phyloP scores from a whole-genome alignment of 2,797 vertebrate genomes.

The Falco naumanni region DNA sequence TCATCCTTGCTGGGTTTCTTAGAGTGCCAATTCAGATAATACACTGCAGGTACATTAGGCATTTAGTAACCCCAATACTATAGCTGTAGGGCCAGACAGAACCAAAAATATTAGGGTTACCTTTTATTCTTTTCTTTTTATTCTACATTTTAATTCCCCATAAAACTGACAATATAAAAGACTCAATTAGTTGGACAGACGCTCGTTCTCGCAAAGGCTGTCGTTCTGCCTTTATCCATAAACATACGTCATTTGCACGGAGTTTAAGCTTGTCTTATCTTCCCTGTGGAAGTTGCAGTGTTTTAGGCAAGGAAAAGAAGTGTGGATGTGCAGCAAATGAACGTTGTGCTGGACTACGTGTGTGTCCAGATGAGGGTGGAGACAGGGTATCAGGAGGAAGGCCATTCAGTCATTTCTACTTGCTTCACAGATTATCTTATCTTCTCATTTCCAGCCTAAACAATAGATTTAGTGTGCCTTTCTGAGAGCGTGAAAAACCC shows the following conservation, averaged over 20 bases:
- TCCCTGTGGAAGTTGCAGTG: background rate
- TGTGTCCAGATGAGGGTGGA: background rate
- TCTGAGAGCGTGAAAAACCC: background rate
- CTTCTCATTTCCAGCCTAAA: background rate
- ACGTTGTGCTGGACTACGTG: background rate
- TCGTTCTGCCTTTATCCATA: background rate
- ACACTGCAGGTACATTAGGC: background rate
- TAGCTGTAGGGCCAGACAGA: background rate
- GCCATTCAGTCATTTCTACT: background rate
- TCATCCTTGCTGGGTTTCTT: background rate
- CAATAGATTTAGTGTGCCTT: background rate
- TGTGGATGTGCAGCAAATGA: background rate
- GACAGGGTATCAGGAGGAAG: background rate
- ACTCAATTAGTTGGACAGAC: background rate
- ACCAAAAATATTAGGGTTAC: background rate
- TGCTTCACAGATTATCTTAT: background rate
- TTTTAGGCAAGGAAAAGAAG: background rate
- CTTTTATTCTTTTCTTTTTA: background rate
- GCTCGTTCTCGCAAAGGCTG: background rate
- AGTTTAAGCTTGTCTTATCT: background rate
- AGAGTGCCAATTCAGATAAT: background rate
- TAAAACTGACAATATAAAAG: background rate
- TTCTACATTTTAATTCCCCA: background rate
- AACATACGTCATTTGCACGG: fast-evolving
- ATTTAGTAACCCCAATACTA: background rate